Evolutionary conservation across 2,888 invertebrate genomes (phyloP).

Genomic region (Cabera pusaria): DNA sequence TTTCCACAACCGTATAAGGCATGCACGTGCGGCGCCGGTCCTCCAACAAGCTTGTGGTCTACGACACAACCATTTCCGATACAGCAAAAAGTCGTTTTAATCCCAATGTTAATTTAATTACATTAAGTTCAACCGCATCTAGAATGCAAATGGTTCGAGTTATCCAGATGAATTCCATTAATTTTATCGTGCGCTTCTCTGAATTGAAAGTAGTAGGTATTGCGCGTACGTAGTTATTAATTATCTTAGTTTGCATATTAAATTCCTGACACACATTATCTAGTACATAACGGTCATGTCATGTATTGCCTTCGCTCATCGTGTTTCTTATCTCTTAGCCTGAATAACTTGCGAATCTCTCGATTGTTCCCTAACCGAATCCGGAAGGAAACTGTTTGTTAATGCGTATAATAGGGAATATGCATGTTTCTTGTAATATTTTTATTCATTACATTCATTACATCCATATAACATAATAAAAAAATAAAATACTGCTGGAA

Average conservation of each 20-base stretch:
- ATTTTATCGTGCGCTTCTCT: constrained; percentile 15
- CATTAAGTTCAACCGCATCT: constrained; percentile 20
- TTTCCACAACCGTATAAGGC: constrained; percentile 70
- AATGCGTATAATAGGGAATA: too few species aligned
- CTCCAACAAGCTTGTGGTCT: constrained; percentile 42
- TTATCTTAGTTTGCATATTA: constrained; percentile 15
- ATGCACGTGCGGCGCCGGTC: constrained; percentile 63
- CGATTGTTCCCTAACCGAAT: constrained; percentile 1
- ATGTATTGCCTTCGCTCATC: constrained; percentile 1
- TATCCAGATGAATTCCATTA: constrained; percentile 26
- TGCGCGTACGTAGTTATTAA: constrained; percentile 1
- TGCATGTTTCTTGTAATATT: too few species aligned
- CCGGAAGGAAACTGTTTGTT: constrained; percentile 9
- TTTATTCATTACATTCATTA: too few species aligned
- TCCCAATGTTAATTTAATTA: constrained; percentile 27
- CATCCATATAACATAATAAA: too few species aligned
- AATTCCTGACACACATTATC: constrained; percentile 17
- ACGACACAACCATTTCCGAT: constrained; percentile 37
- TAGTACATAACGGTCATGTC: constrained; percentile 6
- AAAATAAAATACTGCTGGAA: too few species aligned
- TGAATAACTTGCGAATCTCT: constrained; percentile 7
- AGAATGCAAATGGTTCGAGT: constrained; percentile 28
- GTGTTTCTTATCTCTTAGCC: constrained; percentile 12
- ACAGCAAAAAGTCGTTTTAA: constrained; percentile 33
- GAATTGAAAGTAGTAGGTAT: constrained; percentile 8